Percentiles rank a stretch among this genome's conserved stretches.
Conservation (phyloP, 2,113 vertebrate species). For the Loxodonta africana region DNA sequence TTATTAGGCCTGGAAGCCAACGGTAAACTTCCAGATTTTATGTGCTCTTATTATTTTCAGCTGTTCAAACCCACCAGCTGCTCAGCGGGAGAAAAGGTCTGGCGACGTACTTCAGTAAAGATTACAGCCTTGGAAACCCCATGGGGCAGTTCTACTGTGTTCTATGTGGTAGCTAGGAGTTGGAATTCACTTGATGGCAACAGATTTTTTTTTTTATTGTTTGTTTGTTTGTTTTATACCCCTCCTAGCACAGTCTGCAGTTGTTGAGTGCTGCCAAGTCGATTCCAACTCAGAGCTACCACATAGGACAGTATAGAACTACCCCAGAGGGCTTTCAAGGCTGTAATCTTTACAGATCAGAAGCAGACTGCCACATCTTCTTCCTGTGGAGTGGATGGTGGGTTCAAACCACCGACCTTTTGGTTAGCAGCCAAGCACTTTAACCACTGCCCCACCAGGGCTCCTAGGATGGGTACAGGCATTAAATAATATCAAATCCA, state of each 20-base stretch:
- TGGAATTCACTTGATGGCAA: not conserved
- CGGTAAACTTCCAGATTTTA: not conserved
- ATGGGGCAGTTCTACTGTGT: not conserved
- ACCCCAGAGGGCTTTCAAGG: too few relatives aligned
- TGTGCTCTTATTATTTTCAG: not conserved
- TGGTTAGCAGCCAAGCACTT: too few relatives aligned
- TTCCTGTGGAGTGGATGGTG: too few relatives aligned
- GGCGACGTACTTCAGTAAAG: not conserved
- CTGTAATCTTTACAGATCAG: too few relatives aligned
- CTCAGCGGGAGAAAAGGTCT: not conserved
- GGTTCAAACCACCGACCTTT: too few relatives aligned
- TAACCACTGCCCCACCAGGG: too few relatives aligned
- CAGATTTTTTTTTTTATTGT: not conserved
- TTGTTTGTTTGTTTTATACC: too few relatives aligned
- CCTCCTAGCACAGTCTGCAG: too few relatives aligned
- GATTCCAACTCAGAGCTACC: not conserved
- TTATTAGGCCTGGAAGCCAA: not conserved
- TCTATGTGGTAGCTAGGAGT: not conserved
- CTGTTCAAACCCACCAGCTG: too few relatives aligned
- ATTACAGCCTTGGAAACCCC: not conserved
- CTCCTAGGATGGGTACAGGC: not conserved
- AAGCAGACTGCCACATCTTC: too few relatives aligned
- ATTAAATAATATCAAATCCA: not conserved
- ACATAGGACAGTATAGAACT: not conserved
- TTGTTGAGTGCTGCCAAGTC: not conserved